A percentile compares a stretch with the other conserved stretches of the same genome.
These are phyloP conservation scores for Chlamydotis undulata DNA, from an alignment of 2,113 vertebrate species.

Conservation along the genomic window DNA sequence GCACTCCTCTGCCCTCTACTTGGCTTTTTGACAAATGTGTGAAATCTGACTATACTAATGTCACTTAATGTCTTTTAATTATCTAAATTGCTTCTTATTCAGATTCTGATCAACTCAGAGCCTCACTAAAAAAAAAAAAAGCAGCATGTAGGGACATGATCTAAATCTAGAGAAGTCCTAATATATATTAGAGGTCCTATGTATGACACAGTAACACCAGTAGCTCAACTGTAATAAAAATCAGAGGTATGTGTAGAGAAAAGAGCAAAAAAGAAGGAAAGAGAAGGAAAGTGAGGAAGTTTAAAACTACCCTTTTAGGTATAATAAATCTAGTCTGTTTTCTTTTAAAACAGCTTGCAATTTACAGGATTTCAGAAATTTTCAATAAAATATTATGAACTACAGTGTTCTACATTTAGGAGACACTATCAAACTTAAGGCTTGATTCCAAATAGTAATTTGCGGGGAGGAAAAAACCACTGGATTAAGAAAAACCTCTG, in stretches of 20 bases:
- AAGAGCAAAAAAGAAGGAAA: not conserved
- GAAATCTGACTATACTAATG: not conserved
- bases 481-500: not conserved
- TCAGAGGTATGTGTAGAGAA: not conserved
- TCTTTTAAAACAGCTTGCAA: not conserved
- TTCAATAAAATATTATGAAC: not conserved
- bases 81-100: not conserved
- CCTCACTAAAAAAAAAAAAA: not conserved
- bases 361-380: not conserved
- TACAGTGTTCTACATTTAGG: not conserved
- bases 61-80: not conserved
- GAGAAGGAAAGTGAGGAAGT: not conserved
- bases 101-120: not conserved
- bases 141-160: not conserved
- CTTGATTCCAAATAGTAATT: not conserved
- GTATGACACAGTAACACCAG: constrained; percentile 4
- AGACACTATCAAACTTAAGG: not conserved
- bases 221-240: not conserved
- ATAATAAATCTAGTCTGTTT: not conserved
- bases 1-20: not conserved
- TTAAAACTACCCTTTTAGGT: not conserved
- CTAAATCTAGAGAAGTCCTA: not conserved
- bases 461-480: not conserved
- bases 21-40: not conserved
- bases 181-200: not conserved